Evolutionary conservation across 2,113 vertebrate species (phyloP).

Genomic region (Emydura subglobosa): DNA sequence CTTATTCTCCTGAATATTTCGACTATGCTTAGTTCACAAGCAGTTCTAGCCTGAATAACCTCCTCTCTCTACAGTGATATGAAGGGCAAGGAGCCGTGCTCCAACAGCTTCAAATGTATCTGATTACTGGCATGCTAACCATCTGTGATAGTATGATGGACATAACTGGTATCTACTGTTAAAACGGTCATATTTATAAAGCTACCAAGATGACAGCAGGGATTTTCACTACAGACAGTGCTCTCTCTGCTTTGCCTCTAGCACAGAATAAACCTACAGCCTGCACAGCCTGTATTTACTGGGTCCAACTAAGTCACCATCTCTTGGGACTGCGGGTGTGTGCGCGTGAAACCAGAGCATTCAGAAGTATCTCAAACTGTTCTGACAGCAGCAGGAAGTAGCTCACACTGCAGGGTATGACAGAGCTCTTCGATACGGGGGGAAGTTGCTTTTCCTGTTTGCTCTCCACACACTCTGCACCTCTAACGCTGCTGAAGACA

Average conservation of each 20-base stretch:
- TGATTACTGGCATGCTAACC: background rate
- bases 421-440: background rate
- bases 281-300: background rate
- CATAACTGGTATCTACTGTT: fast-evolving
- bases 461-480: fast-evolving
- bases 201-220: fast-evolving
- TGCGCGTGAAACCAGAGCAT: background rate
- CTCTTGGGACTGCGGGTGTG: too few relatives aligned
- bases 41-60: background rate
- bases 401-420: background rate
- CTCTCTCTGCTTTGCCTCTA: background rate
- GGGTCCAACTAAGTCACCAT: background rate
- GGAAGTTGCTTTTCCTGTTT: background rate
- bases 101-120: background rate
- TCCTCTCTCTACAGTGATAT: background rate
- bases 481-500: background rate
- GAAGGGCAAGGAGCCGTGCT: background rate
- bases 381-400: background rate
- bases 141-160: background rate
- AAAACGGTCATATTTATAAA: fast-evolving
- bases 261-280: background rate
- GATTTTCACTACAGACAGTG: background rate
- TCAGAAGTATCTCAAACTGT: background rate
- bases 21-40: background rate
- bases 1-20: background rate